phyloP scores from a whole-genome alignment of 2,888 invertebrate genomes.

The Helobdella robusta region DNA sequence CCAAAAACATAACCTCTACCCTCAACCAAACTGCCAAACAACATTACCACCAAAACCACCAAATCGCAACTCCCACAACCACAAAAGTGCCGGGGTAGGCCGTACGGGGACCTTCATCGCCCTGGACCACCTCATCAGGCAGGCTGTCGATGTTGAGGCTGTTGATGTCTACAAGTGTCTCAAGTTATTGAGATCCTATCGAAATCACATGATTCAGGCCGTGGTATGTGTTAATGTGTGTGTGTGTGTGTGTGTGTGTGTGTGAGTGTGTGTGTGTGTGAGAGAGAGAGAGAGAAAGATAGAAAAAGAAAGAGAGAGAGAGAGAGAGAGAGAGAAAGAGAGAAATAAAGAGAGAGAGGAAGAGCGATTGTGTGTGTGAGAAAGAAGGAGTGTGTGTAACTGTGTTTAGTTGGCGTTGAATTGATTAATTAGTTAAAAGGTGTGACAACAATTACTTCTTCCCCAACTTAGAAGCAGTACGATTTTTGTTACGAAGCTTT shows the following conservation, averaged over 20 bases:
- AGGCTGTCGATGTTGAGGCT: too few species aligned
- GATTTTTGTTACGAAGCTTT: too few species aligned
- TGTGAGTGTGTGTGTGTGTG: neutral
- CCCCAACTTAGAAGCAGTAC: too few species aligned
- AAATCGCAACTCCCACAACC: too few species aligned
- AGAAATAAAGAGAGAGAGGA: neutral
- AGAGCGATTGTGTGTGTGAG: neutral
- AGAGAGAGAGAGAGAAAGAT: neutral
- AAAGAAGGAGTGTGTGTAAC: neutral
- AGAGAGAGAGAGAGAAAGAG: neutral
- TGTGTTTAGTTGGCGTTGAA: neutral
- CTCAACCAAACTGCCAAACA: too few species aligned
- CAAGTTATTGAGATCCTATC: too few species aligned
- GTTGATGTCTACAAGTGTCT: too few species aligned
- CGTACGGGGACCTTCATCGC: slow-evolving; percentile 3
- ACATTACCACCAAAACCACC: too few species aligned
- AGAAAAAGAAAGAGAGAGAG: neutral
- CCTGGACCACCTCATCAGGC: slow-evolving; percentile 1
- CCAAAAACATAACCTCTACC: too few species aligned
- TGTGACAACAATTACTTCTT: neutral
- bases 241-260: neutral
- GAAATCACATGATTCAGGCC: too few species aligned
- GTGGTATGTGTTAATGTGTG: neutral
- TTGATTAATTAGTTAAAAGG: neutral
- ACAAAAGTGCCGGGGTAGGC: slow-evolving; percentile 2